Evolutionary conservation across 2,113 vertebrate genomes (phyloP).

Genomic region (Sapayoa aenigma): DNA sequence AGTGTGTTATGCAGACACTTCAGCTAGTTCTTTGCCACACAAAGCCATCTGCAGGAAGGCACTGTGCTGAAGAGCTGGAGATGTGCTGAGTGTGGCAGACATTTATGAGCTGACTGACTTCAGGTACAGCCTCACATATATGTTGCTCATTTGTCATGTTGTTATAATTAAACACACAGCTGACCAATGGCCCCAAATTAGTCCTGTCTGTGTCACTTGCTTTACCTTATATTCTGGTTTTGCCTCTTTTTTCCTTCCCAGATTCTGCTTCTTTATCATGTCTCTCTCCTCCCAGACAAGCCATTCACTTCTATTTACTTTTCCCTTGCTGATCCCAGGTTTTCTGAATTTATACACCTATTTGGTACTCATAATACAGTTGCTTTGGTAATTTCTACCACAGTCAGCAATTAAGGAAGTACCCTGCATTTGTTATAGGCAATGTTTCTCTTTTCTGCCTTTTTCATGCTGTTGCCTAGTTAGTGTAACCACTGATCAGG

Average conservation of each 20-base stretch:
- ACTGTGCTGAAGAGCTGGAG: neutral
- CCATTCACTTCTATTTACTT: neutral
- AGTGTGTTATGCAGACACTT: neutral
- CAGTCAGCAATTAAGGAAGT: neutral
- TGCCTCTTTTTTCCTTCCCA: neutral
- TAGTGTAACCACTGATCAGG: neutral
- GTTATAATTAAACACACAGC: neutral
- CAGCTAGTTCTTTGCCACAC: neutral
- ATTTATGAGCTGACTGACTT: neutral
- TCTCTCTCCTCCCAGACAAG: neutral
- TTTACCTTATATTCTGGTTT: neutral
- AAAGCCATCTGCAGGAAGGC: neutral
- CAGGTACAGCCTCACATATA: accelerated
- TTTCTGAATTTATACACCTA: neutral
- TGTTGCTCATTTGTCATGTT: accelerated
- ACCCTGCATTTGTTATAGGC: neutral
- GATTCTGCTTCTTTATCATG: neutral
- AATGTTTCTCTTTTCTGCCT: neutral
- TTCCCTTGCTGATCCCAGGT: neutral
- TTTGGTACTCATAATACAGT: neutral
- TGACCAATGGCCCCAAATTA: neutral
- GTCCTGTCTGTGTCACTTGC: neutral
- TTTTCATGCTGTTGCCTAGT: neutral
- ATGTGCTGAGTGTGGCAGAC: neutral
- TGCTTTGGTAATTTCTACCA: neutral